Percentiles rank a stretch among this genome's conserved stretches.
Conservation (phyloP, 2,888 invertebrate genomes). For the Acholoe squamosa region DNA sequence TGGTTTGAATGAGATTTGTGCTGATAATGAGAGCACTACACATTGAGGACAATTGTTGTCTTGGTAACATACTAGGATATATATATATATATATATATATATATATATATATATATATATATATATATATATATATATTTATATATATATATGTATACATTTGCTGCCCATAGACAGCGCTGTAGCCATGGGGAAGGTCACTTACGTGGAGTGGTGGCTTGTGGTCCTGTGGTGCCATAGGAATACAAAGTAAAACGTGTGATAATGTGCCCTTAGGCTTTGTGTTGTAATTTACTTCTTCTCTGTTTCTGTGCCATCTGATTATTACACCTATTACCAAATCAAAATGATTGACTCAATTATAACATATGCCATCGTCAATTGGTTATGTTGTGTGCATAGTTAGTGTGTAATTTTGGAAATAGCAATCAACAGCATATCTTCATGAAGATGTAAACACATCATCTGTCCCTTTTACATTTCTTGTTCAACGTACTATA, state of each 20-base stretch:
- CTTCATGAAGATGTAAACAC: too few species aligned
- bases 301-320: too few species aligned
- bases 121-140: background rate
- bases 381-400: too few species aligned
- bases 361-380: too few species aligned
- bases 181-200: constrained; percentile 9
- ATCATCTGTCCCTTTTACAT: too few species aligned
- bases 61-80: background rate
- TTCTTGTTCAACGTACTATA: too few species aligned
- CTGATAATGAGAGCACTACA: background rate
- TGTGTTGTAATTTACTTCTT: background rate
- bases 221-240: constrained; percentile 57
- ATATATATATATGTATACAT: background rate
- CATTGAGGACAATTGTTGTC: background rate
- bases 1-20: background rate
- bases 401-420: too few species aligned
- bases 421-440: too few species aligned
- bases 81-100: background rate
- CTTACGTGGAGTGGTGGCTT: constrained; percentile 65
- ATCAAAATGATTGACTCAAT: too few species aligned
- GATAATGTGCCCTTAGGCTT: background rate
- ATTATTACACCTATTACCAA: too few species aligned
- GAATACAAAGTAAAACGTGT: constrained; percentile 26
- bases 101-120: background rate
- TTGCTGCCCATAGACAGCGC: background rate